Conservation (phyloP, 2,888 invertebrate genomes). For the Netelia melanura region DNA sequence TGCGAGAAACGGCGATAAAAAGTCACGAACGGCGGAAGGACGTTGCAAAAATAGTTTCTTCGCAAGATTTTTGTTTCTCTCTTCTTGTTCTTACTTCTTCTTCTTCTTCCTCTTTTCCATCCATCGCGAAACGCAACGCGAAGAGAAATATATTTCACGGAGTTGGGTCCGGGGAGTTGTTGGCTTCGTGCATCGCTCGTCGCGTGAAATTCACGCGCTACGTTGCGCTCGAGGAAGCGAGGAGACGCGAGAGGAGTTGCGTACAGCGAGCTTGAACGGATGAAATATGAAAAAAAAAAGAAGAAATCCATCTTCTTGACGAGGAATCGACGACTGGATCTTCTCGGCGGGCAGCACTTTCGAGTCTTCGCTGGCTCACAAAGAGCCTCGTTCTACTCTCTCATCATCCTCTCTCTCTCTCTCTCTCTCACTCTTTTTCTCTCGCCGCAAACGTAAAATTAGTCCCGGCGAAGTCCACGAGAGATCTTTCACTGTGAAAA, state of each 20-base stretch:
- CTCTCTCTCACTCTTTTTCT: no score
- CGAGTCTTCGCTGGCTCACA: constrained; percentile 8
- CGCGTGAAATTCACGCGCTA: not conserved
- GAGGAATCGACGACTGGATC: constrained; percentile 29
- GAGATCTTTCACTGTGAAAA: not conserved
- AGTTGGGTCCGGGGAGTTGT: not conserved
- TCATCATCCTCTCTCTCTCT: no score
- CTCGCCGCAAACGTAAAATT: constrained; percentile 13
- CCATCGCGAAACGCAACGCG: not conserved
- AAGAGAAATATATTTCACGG: constrained; percentile 12
- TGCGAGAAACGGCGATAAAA: not conserved
- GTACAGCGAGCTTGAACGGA: not conserved
- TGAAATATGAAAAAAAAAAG: not conserved
- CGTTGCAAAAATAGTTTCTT: constrained; percentile 28
- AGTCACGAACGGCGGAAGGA: constrained; percentile 25
- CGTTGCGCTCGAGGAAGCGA: not conserved
- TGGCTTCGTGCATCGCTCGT: constrained; percentile 19
- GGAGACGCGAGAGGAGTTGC: not conserved
- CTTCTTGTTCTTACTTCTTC: no score
- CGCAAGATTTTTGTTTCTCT: not conserved
- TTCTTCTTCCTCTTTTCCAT: not conserved
- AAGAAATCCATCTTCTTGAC: constrained; percentile 4
- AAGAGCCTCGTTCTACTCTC: constrained; percentile 56
- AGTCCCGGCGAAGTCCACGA: not conserved
- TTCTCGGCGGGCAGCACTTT: not conserved